Percentiles rank a stretch among this genome's conserved stretches.
Conservation (phyloP, 2,113 vertebrate genomes). For the Pavo muticus region DNA sequence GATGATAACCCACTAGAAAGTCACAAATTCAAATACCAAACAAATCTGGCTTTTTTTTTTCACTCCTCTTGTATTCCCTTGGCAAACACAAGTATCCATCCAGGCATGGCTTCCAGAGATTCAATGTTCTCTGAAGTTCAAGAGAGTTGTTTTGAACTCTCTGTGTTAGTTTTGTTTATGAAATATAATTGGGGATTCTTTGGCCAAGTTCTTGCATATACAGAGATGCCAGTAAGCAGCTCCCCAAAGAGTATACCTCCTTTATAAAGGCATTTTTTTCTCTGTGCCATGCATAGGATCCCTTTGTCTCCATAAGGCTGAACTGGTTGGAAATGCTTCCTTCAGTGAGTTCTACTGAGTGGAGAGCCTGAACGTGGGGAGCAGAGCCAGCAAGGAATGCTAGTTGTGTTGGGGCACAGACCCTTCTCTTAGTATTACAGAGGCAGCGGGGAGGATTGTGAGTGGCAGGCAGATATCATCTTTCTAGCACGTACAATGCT, state of each 20-base stretch:
- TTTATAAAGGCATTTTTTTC: constrained; percentile 54
- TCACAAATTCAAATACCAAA: not conserved
- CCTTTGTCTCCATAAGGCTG: constrained; percentile 1
- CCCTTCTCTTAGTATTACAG: not conserved
- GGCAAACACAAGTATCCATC: constrained; percentile 38
- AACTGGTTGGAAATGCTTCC: not conserved
- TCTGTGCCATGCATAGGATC: not conserved
- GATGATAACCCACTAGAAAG: constrained; percentile 27
- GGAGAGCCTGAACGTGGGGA: not conserved
- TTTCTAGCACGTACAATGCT: not conserved
- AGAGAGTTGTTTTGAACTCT: constrained; percentile 38
- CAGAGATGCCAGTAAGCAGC: not conserved
- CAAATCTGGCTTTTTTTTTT: not conserved
- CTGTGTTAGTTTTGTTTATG: constrained; percentile 27
- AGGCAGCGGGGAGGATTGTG: not conserved
- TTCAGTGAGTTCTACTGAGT: not conserved
- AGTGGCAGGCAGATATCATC: not conserved
- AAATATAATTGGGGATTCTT: constrained; percentile 33
- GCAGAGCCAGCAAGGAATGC: not conserved
- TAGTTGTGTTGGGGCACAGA: fast-evolving
- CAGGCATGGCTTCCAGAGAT: constrained; percentile 41
- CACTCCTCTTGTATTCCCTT: not conserved
- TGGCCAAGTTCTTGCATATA: constrained; percentile 36
- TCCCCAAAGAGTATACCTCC: not conserved
- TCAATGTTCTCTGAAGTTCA: constrained; percentile 31